Percentiles rank a stretch among this genome's conserved stretches.
Evolutionary conservation across 2,113 vertebrate genomes (phyloP).

Genomic region (Malurus elegans): DNA sequence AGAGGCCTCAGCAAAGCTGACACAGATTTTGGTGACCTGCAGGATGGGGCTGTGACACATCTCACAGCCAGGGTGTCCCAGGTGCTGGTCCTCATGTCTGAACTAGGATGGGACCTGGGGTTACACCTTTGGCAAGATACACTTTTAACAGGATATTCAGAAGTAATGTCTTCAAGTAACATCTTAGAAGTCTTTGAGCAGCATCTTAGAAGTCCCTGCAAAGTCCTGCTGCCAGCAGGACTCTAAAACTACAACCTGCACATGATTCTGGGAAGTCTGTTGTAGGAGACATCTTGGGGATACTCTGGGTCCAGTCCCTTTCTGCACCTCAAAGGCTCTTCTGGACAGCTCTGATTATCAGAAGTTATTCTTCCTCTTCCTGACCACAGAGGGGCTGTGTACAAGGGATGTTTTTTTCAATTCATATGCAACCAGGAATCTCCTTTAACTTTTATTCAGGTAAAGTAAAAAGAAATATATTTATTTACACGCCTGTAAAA

Average conservation of each 20-base stretch:
- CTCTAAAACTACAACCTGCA: neutral
- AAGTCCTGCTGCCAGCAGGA: neutral
- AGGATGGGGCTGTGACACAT: neutral
- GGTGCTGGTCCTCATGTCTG: neutral
- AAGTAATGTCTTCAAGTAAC: neutral
- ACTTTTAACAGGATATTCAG: neutral
- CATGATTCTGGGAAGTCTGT: neutral
- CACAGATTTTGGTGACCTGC: neutral
- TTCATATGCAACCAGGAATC: neutral
- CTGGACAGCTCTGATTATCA: neutral
- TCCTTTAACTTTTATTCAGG: neutral
- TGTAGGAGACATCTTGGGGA: neutral
- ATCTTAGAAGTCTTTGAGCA: neutral
- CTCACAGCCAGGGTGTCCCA: neutral
- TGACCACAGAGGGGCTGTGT: neutral
- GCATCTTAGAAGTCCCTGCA: neutral
- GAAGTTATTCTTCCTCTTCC: neutral
- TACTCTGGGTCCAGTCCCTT: neutral
- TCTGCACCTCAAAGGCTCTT: neutral
- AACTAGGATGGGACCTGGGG: neutral
- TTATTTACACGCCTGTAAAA: neutral
- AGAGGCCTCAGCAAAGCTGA: neutral
- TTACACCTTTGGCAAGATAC: neutral
- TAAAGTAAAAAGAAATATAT: neutral
- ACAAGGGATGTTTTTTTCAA: neutral